Percentiles rank a stretch among this genome's conserved stretches.
Conservation (phyloP, 2,888 invertebrate genomes). For the Lochmaea crataegi region DNA sequence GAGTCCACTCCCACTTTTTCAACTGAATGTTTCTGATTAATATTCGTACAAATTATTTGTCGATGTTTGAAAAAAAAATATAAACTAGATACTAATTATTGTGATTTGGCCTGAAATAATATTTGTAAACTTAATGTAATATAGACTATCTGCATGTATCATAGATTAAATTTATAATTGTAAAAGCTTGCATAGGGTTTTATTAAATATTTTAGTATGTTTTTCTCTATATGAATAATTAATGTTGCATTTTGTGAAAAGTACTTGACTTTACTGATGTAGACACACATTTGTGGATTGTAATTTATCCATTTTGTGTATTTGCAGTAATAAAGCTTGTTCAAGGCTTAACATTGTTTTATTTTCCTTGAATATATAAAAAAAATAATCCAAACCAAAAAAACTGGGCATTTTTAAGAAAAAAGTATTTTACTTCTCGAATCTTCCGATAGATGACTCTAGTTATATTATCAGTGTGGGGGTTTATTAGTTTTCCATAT, state of each 20-base stretch:
- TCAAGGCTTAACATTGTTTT: constrained; percentile 48
- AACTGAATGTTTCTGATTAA: constrained; percentile 49
- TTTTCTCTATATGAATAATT: constrained; percentile 59
- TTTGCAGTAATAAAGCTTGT: constrained; percentile 55
- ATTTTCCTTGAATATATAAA: constrained; percentile 20
- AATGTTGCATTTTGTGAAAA: constrained; percentile 63
- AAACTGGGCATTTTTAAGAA: no score
- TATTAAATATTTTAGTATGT: constrained; percentile 63
- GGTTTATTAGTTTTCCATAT: no score
- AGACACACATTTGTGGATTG: constrained; percentile 45
- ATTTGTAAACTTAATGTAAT: constrained; percentile 61
- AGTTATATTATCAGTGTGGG: no score
- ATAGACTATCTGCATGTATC: constrained; percentile 61
- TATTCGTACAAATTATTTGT: constrained; percentile 55
- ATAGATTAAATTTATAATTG: constrained; percentile 53
- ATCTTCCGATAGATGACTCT: no score
- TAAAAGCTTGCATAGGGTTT: constrained; percentile 63
- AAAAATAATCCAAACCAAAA: no score
- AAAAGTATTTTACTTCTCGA: no score
- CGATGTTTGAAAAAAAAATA: constrained; percentile 46
- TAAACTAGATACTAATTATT: constrained; percentile 57
- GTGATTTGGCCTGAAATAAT: constrained; percentile 61
- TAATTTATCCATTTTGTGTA: constrained; percentile 40
- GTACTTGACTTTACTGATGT: constrained; percentile 52
- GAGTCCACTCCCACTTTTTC: constrained; percentile 38